These are phyloP conservation scores for Aspidiotus rigidus DNA, from an alignment of 2,888 invertebrate species.

Conservation along the genomic window DNA sequence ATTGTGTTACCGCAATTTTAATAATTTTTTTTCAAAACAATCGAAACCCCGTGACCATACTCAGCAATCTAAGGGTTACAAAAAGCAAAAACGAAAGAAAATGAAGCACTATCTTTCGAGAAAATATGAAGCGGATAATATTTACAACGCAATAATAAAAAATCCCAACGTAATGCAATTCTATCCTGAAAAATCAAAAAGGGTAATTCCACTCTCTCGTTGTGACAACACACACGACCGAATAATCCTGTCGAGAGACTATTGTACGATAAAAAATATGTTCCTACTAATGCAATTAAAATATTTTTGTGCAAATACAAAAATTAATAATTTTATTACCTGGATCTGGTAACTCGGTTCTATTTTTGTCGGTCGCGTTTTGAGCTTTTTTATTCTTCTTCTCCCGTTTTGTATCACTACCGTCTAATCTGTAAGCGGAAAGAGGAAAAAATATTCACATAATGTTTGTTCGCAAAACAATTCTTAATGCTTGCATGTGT, in stretches of 20 bases:
- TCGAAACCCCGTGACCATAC: slow-evolving; percentile 19
- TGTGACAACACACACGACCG: slow-evolving; percentile 1
- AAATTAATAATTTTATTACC: slow-evolving; percentile 17
- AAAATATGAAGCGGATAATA: too few relatives aligned
- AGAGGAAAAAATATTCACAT: too few relatives aligned
- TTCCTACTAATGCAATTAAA: not conserved
- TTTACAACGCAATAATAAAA: not conserved
- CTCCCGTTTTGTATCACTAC: slow-evolving; percentile 21
- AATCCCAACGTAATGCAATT: not conserved
- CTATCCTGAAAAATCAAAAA: not conserved
- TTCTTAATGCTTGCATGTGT: too few relatives aligned
- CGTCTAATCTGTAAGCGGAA: slow-evolving; percentile 29
- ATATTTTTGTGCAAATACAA: too few relatives aligned
- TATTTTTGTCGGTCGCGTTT: slow-evolving; percentile 24
- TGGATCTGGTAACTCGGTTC: slow-evolving; percentile 26
- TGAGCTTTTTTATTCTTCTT: slow-evolving; percentile 28
- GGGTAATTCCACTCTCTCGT: not conserved
- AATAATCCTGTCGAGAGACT: not conserved
- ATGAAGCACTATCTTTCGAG: too few relatives aligned
- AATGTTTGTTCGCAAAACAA: too few relatives aligned
- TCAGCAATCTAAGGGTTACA: slow-evolving; percentile 26
- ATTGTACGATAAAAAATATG: not conserved
- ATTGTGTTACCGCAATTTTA: too few relatives aligned
- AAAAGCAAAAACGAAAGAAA: slow-evolving; percentile 14
- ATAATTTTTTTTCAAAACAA: not conserved